Conservation (phyloP, 2,797 vertebrate species). For the Orestias chungarensis region DNA sequence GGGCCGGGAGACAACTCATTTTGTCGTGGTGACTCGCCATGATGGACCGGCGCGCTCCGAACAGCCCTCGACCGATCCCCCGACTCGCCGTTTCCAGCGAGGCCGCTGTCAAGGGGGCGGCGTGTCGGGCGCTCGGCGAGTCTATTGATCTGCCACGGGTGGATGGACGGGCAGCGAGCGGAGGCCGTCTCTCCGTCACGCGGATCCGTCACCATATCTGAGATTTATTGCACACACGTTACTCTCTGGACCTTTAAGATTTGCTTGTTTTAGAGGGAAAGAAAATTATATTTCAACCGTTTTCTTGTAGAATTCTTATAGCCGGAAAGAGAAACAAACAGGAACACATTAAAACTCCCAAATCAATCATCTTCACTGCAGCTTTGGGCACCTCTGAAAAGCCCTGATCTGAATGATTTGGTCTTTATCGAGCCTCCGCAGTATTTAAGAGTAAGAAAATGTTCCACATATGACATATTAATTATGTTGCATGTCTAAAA, state of each 20-base stretch:
- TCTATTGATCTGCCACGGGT: slow-evolving; percentile 90
- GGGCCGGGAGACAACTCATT: slow-evolving; percentile 93
- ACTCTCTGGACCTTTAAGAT: not conserved
- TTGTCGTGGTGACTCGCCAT: slow-evolving; percentile 90
- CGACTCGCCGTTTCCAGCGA: slow-evolving; percentile 84
- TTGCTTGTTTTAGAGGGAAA: not conserved
- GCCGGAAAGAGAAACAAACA: too few species aligned
- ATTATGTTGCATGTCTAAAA: too few species aligned
- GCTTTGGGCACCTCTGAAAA: too few species aligned
- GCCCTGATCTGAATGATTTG: too few species aligned
- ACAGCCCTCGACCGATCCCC: slow-evolving; percentile 78
- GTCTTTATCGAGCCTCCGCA: too few species aligned
- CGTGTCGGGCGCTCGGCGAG: slow-evolving; percentile 87
- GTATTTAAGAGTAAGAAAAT: too few species aligned
- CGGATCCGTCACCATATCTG: slow-evolving; percentile 26
- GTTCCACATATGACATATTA: too few species aligned
- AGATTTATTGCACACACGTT: not conserved
- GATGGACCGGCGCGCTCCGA: slow-evolving; percentile 82
- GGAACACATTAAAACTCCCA: too few species aligned
- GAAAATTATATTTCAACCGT: not conserved
- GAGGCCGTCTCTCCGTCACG: slow-evolving; percentile 74
- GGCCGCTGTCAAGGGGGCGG: slow-evolving; percentile 61
- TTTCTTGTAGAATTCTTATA: not conserved
- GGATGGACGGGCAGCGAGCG: slow-evolving; percentile 82
- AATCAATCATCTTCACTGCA: too few species aligned